A percentile compares a stretch with the other conserved stretches of the same genome.
Evolutionary conservation across 2,797 vertebrate genomes (phyloP).

Genomic region (Rallus crepitans): DNA sequence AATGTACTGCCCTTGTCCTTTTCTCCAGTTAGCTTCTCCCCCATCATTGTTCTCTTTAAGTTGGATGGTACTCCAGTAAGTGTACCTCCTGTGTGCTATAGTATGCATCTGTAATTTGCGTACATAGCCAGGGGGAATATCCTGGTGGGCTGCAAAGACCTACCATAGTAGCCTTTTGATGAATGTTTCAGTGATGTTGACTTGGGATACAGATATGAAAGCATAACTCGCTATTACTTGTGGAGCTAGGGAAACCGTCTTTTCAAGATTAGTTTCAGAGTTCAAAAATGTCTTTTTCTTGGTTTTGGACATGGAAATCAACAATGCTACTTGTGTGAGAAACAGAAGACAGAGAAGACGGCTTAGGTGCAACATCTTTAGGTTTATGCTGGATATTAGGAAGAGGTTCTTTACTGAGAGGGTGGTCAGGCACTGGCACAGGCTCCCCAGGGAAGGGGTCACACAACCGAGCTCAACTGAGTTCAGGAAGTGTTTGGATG

Average conservation of each 20-base stretch:
- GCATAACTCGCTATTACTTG: not conserved
- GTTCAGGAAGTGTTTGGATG: no score
- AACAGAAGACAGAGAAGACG: not conserved
- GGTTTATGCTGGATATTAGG: no score
- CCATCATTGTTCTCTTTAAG: not conserved
- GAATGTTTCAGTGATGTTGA: not conserved
- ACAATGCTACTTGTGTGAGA: not conserved
- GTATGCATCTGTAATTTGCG: not conserved
- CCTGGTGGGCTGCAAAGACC: not conserved
- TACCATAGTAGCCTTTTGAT: not conserved
- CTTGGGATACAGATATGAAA: not conserved
- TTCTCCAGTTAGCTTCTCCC: not conserved
- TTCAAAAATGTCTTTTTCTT: not conserved
- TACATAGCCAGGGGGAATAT: not conserved
- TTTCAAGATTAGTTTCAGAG: not conserved
- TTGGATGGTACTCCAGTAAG: not conserved
- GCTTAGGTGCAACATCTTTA: not conserved
- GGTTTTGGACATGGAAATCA: not conserved
- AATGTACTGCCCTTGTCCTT: not conserved
- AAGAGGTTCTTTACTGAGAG: no score
- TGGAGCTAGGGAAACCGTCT: not conserved
- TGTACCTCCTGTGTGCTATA: accelerated
- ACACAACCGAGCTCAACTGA: no score
- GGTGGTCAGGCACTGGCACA: no score
- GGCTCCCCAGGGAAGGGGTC: no score